A percentile compares a stretch with the other conserved stretches of the same genome.
These are phyloP conservation scores for Halotydeus destructor DNA, from an alignment of 1,140 invertebrate genomes.

Conservation along the genomic window DNA sequence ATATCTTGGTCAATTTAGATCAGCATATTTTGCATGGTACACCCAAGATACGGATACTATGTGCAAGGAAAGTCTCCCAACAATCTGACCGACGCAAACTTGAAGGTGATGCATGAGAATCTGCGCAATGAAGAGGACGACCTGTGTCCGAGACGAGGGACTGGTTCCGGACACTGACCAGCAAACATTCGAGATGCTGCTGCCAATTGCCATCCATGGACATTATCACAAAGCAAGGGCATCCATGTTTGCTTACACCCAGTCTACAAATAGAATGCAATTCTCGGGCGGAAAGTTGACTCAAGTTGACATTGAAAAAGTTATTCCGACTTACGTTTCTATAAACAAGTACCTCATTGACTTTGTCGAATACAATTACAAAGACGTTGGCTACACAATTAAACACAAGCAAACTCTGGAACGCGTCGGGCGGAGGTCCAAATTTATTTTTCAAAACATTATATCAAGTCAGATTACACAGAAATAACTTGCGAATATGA, in stretches of 20 bases:
- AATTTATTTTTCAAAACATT: too few relatives aligned
- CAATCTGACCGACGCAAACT: slow-evolving; percentile 60
- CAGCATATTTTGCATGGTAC: slow-evolving; percentile 51
- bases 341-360: slow-evolving; percentile 53
- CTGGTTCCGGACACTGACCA: slow-evolving; percentile 52
- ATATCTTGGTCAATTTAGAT: slow-evolving; percentile 31
- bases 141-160: slow-evolving; percentile 32
- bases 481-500: too few relatives aligned
- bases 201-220: slow-evolving; percentile 32
- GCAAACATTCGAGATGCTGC: slow-evolving; percentile 51
- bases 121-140: slow-evolving; percentile 42
- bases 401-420: too few relatives aligned
- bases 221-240: slow-evolving; percentile 16
- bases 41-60: slow-evolving; percentile 53
- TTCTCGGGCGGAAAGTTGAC: slow-evolving; percentile 14
- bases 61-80: slow-evolving; percentile 71
- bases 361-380: slow-evolving; percentile 56
- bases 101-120: slow-evolving; percentile 52
- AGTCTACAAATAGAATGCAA: slow-evolving; percentile 13
- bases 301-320: slow-evolving; percentile 24
- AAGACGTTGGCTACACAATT: slow-evolving; percentile 59
- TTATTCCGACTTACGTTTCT: slow-evolving; percentile 39
- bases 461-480: too few relatives aligned
- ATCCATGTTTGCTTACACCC: slow-evolving; percentile 14
- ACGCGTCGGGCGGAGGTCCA: too few relatives aligned